phyloP scores from a whole-genome alignment of 2,888 invertebrate species.

The Busseola fusca region DNA sequence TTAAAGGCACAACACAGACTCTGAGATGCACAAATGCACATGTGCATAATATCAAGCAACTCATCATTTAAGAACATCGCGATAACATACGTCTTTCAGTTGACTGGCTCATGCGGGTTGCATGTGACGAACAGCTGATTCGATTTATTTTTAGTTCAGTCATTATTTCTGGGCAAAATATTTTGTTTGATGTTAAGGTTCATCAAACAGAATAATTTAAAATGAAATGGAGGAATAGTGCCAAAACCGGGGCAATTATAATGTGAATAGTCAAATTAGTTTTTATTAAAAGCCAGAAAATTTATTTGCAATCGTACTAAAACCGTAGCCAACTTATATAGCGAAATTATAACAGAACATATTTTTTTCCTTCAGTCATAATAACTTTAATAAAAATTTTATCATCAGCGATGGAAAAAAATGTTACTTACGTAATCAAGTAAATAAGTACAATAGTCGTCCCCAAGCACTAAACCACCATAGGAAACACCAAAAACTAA shows the following conservation, averaged over 20 bases:
- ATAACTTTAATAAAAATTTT: not conserved
- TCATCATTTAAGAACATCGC: constrained; percentile 48
- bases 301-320: not conserved
- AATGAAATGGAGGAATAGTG: constrained; percentile 2
- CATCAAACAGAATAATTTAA: too few relatives aligned
- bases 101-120: constrained; percentile 33
- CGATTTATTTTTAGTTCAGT: constrained; percentile 39
- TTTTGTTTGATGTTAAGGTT: constrained; percentile 11
- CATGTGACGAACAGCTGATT: constrained; percentile 53
- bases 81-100: constrained; percentile 50
- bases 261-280: not conserved
- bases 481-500: constrained; percentile 25
- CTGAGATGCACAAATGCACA: constrained; percentile 34
- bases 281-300: not conserved
- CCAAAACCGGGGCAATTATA: not conserved
- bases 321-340: not conserved
- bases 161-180: constrained; percentile 15
- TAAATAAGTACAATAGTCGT: not conserved
- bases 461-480: not conserved
- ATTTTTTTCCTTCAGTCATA: not conserved
- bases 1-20: constrained; percentile 26
- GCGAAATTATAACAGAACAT: not conserved
- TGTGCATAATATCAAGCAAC: constrained; percentile 44
- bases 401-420: not conserved
- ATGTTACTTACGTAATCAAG: not conserved